These are phyloP conservation scores for Picathartes gymnocephalus DNA, from an alignment of 2,113 vertebrate species.

Conservation along the genomic window DNA sequence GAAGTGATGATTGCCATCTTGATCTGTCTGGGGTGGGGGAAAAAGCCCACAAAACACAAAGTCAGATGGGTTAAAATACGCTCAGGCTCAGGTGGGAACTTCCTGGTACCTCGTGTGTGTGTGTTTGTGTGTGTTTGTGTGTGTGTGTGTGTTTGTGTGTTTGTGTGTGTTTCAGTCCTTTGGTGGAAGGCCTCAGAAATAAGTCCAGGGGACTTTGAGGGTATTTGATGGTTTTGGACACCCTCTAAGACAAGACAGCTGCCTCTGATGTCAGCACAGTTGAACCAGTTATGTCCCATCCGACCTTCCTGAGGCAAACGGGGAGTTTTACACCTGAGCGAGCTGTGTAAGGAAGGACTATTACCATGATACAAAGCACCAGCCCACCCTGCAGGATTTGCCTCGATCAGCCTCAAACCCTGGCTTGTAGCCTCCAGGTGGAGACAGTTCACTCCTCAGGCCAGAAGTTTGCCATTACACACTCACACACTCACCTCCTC, in stretches of 20 bases:
- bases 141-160: too few species aligned
- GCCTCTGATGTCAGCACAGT: background rate
- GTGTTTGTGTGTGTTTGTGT: background rate
- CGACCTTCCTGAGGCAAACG: rapidly evolving
- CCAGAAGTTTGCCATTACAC: background rate
- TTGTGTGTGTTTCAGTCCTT: background rate
- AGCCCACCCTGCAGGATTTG: background rate
- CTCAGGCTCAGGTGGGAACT: background rate
- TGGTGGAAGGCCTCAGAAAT: background rate
- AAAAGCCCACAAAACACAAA: background rate
- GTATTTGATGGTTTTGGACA: background rate
- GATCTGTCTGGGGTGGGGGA: too few species aligned
- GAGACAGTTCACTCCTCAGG: background rate
- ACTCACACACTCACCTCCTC: background rate
- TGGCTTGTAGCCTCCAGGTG: too few species aligned
- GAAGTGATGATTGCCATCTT: background rate
- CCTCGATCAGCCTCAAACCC: background rate
- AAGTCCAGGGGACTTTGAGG: rapidly evolving
- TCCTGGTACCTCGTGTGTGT: background rate
- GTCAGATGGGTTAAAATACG: background rate
- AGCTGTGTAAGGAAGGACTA: background rate
- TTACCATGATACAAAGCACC: background rate
- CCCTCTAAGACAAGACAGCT: background rate
- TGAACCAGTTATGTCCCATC: background rate
- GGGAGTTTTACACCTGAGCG: background rate